Percentiles rank a stretch among this genome's conserved stretches.
Evolutionary conservation across 2,113 vertebrate genomes (phyloP).

Genomic region (Tenebrosternarchus preto): DNA sequence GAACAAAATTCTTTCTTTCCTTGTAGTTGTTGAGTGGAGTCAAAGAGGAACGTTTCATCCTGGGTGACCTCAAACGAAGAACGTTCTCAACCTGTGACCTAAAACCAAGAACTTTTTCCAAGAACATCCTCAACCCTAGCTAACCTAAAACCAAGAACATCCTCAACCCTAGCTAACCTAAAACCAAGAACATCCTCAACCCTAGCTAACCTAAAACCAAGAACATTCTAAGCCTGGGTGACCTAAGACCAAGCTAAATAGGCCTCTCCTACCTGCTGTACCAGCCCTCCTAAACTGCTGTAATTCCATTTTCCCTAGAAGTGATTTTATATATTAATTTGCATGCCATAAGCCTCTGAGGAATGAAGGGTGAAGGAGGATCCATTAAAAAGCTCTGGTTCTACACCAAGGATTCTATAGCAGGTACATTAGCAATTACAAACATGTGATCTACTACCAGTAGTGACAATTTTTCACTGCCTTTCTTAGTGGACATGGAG

Average conservation of each 20-base stretch:
- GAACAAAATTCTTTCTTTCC: background rate
- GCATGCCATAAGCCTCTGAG: slow-evolving; percentile 40
- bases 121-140: no score
- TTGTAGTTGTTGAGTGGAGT: background rate
- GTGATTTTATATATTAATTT: slow-evolving; percentile 40
- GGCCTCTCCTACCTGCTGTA: background rate
- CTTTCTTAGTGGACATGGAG: slow-evolving; percentile 4
- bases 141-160: no score
- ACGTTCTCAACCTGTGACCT: no score
- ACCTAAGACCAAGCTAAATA: slow-evolving; percentile 32
- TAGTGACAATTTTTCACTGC: background rate
- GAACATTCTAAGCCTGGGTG: slow-evolving; percentile 5
- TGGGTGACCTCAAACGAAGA: no score
- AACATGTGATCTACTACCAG: slow-evolving; percentile 8
- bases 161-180: no score
- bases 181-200: background rate
- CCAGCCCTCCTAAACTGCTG: slow-evolving; percentile 1
- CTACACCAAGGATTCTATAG: slow-evolving; percentile 37
- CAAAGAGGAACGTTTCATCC: no score
- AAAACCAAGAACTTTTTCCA: no score
- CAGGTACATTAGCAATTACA: background rate
- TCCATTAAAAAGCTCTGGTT: slow-evolving; percentile 37
- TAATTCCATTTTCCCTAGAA: slow-evolving; percentile 32
- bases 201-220: background rate
- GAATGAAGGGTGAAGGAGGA: slow-evolving; percentile 16